Conservation (phyloP, 2,113 vertebrate genomes). For the Perca schrenkii region DNA sequence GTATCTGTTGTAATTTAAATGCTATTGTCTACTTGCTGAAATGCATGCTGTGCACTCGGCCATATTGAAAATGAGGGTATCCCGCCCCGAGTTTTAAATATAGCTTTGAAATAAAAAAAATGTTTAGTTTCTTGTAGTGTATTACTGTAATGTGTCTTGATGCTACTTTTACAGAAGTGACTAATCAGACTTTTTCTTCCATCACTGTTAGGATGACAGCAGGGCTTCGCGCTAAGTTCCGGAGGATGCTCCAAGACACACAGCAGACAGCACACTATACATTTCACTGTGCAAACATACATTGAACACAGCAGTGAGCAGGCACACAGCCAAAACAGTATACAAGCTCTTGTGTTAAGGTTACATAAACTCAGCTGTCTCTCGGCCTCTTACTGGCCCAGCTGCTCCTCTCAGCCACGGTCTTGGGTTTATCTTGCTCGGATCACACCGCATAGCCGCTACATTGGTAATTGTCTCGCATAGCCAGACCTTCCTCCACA, state of each 20-base stretch:
- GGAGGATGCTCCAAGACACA: constrained; percentile 16
- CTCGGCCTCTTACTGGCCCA: not conserved
- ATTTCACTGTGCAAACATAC: constrained; percentile 57
- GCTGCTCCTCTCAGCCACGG: not conserved
- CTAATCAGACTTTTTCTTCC: not conserved
- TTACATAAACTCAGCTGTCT: constrained; percentile 50
- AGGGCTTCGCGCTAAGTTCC: not conserved
- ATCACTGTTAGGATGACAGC: not conserved
- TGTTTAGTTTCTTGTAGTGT: not conserved
- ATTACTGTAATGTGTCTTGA: not conserved
- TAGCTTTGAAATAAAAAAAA: no score
- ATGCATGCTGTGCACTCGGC: no score
- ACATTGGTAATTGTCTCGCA: not conserved
- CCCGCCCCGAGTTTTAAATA: no score
- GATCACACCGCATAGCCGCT: constrained; percentile 11
- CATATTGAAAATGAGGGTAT: no score
- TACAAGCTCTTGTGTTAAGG: constrained; percentile 13
- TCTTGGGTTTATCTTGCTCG: constrained; percentile 29
- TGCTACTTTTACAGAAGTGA: not conserved
- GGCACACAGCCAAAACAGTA: constrained; percentile 44
- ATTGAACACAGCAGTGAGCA: not conserved
- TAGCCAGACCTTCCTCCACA: no score
- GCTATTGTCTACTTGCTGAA: no score
- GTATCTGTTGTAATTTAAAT: no score
- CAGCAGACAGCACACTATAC: constrained; percentile 52